A percentile compares a stretch with the other conserved stretches of the same genome.
These are phyloP conservation scores for Doris montereyensis DNA, from an alignment of 2,888 invertebrate genomes.

Conservation along the genomic window DNA sequence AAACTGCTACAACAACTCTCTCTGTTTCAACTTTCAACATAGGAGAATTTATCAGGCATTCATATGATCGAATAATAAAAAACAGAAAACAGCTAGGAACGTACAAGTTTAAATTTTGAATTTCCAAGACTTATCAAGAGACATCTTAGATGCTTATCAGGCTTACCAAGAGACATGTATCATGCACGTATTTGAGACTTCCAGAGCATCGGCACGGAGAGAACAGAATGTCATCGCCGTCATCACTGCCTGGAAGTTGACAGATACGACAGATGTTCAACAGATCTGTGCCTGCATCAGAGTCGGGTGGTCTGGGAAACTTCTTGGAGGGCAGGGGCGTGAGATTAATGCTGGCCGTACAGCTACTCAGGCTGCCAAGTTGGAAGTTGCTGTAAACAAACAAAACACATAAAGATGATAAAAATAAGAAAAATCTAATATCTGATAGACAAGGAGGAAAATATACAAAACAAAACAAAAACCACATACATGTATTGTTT, in stretches of 20 bases:
- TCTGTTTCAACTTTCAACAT: too few relatives aligned
- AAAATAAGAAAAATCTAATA: background rate
- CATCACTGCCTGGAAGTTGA: constrained; percentile 70
- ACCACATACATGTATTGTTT: too few relatives aligned
- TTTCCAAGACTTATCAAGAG: too few relatives aligned
- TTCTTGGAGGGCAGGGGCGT: constrained; percentile 52
- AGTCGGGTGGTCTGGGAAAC: constrained; percentile 43
- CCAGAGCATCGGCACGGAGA: constrained; percentile 76
- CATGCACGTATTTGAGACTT: constrained; percentile 75
- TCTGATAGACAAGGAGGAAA: too few relatives aligned
- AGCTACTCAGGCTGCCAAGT: constrained; percentile 37
- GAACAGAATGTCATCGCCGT: constrained; percentile 70
- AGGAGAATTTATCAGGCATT: too few relatives aligned
- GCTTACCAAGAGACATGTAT: constrained; percentile 75
- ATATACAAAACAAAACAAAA: too few relatives aligned
- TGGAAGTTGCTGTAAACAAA: constrained; percentile 1
- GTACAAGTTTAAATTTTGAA: too few relatives aligned
- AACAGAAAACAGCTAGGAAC: too few relatives aligned
- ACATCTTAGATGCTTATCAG: too few relatives aligned
- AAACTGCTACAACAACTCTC: too few relatives aligned
- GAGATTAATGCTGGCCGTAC: constrained; percentile 47
- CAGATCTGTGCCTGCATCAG: constrained; percentile 59
- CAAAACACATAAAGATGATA: background rate
- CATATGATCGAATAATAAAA: too few relatives aligned
- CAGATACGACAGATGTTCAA: constrained; percentile 75